phyloP scores from a whole-genome alignment of 2,888 invertebrate genomes.

The Drosophila hamatofila region DNA sequence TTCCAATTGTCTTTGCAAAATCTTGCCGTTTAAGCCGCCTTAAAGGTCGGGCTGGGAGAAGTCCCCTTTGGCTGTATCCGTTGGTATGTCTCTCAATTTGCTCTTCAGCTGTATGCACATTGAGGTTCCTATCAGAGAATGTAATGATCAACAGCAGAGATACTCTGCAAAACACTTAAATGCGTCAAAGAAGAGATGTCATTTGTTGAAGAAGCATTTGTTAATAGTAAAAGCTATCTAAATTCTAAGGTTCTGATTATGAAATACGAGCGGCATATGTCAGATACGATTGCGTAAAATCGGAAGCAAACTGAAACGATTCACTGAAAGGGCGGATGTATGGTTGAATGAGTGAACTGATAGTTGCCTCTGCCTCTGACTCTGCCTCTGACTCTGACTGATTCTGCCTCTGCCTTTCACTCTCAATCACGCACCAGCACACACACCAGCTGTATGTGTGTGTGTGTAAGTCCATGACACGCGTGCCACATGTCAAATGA shows the following conservation, averaged over 20 bases:
- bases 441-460: slow-evolving; percentile 2
- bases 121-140: too few species aligned
- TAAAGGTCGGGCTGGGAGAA: too few species aligned
- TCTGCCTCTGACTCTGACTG: slow-evolving; percentile 8
- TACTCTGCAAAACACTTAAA: slow-evolving; percentile 12
- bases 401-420: slow-evolving; percentile 2
- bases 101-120: too few species aligned
- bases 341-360: slow-evolving; percentile 29
- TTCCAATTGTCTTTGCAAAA: too few species aligned
- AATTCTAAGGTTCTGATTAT: background rate
- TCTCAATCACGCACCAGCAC: slow-evolving; percentile 7
- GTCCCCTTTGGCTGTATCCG: too few species aligned
- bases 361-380: slow-evolving; percentile 18
- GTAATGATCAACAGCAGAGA: background rate
- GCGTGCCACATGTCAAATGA: slow-evolving; percentile 69
- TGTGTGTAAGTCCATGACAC: slow-evolving; percentile 50
- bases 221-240: background rate
- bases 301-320: slow-evolving; percentile 17
- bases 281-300: background rate
- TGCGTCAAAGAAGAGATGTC: background rate
- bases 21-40: too few species aligned
- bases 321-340: slow-evolving; percentile 22
- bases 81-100: too few species aligned
- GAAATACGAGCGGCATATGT: background rate
- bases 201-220: too few species aligned